Percentiles rank a stretch among this genome's conserved stretches.
Conservation (phyloP, 1,140 invertebrate genomes). For the Galleria mellonella region DNA sequence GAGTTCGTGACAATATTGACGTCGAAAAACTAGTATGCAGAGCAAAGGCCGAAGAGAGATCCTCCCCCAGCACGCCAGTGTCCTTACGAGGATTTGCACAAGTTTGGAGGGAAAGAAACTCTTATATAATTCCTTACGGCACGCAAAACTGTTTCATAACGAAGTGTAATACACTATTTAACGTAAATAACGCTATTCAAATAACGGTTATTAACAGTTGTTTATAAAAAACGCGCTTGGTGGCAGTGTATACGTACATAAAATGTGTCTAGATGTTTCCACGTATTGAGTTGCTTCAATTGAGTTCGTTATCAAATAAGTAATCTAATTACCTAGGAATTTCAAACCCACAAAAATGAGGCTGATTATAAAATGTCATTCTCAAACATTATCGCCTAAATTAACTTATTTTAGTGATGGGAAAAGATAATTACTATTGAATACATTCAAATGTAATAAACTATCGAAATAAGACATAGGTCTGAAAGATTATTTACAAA, state of each 20-base stretch:
- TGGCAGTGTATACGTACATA: constrained; percentile 46
- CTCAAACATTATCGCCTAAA: neutral
- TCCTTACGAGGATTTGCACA: constrained; percentile 42
- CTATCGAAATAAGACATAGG: too few species aligned
- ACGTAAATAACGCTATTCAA: constrained; percentile 4
- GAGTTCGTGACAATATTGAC: constrained; percentile 75
- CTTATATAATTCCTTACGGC: constrained; percentile 38
- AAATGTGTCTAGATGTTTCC: constrained; percentile 9
- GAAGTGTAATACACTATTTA: neutral
- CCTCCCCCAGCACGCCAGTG: constrained; percentile 36
- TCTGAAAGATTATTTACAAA: too few species aligned
- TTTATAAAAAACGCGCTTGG: constrained; percentile 30
- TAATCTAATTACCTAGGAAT: too few species aligned
- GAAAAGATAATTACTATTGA: too few species aligned
- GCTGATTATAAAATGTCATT: neutral
- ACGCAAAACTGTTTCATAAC: neutral
- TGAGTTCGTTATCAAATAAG: too few species aligned
- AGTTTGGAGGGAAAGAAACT: constrained; percentile 65
- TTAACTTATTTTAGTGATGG: neutral
- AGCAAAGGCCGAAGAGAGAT: constrained; percentile 51
- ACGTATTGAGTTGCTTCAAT: constrained; percentile 2
- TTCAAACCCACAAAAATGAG: constrained; percentile 2
- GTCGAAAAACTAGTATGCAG: constrained; percentile 75
- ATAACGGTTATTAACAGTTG: constrained; percentile 6
- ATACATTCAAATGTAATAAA: too few species aligned